These are phyloP conservation scores for Chanos chanos DNA, from an alignment of 2,797 vertebrate species.

Conservation along the genomic window DNA sequence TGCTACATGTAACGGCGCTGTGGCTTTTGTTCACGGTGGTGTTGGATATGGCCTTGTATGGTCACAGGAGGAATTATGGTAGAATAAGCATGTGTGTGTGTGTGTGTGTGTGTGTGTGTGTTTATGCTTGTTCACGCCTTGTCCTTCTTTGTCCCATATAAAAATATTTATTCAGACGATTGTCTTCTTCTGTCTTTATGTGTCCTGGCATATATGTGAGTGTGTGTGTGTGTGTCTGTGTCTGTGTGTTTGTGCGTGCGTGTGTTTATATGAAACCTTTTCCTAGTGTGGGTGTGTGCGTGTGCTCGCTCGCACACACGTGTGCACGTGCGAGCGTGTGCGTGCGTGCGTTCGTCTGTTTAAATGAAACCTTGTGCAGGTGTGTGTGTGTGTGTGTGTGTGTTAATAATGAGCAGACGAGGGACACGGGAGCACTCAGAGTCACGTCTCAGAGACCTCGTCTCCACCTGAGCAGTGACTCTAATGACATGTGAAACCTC, in stretches of 20 bases:
- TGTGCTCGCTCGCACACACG: not conserved
- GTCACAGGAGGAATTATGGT: not conserved
- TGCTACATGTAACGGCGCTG: too few species aligned
- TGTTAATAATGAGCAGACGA: too few species aligned
- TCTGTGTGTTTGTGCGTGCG: not conserved
- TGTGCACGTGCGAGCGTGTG: not conserved
- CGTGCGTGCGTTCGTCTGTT: not conserved
- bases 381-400: not conserved
- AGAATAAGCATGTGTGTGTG: not conserved
- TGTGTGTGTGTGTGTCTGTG: not conserved
- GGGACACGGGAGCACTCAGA: not conserved
- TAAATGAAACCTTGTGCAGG: not conserved
- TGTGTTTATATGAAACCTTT: not conserved
- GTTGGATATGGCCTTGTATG: too few species aligned
- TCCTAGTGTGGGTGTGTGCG: slow-evolving; percentile 1
- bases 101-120: slow-evolving; percentile 3
- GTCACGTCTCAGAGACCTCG: not conserved
- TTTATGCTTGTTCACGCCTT: not conserved
- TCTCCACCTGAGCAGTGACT: slow-evolving; percentile 9
- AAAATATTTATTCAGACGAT: too few species aligned
- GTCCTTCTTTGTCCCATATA: not conserved
- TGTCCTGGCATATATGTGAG: too few species aligned
- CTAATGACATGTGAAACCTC: slow-evolving; percentile 12
- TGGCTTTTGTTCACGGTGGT: too few species aligned
- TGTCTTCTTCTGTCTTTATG: too few species aligned